Percentiles rank a stretch among this genome's conserved stretches.
Evolutionary conservation across 1,140 invertebrate species (phyloP).

Genomic region (Trichonephila inaurata): DNA sequence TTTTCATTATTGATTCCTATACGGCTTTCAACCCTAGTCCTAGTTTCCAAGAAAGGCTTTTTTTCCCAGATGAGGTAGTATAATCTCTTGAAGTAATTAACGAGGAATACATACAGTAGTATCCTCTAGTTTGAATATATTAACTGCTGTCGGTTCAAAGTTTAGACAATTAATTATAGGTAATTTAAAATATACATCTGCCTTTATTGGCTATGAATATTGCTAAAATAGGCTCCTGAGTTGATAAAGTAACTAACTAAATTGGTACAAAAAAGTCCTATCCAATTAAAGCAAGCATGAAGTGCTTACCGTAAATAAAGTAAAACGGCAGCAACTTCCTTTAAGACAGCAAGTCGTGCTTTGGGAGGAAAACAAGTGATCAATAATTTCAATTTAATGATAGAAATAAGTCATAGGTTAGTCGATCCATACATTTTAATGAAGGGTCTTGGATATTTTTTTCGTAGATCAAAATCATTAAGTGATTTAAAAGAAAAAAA

Average conservation of each 20-base stretch:
- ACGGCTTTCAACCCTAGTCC: too few relatives aligned
- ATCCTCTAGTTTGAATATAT: background rate
- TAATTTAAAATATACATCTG: background rate
- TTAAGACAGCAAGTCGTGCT: conserved; percentile 16
- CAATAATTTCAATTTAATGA: conserved; percentile 30
- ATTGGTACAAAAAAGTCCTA: background rate
- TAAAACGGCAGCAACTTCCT: background rate
- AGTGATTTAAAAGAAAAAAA: background rate
- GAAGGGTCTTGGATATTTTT: background rate
- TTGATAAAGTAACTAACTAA: background rate
- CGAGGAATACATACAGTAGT: background rate
- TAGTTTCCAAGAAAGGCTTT: too few relatives aligned
- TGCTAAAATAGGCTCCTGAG: background rate
- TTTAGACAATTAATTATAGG: background rate
- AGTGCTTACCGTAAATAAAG: background rate
- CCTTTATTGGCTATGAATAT: background rate
- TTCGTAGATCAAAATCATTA: conserved; percentile 8
- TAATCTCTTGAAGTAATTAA: background rate
- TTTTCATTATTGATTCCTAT: too few relatives aligned
- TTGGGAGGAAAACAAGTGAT: conserved; percentile 3
- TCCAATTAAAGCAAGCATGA: background rate
- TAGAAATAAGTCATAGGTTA: conserved; percentile 3
- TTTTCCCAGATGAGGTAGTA: too few relatives aligned
- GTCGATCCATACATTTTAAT: conserved; percentile 12
- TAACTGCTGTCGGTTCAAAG: background rate